Evolutionary conservation across 1,140 invertebrate species (phyloP).

Genomic region (Drosophila repletoides): DNA sequence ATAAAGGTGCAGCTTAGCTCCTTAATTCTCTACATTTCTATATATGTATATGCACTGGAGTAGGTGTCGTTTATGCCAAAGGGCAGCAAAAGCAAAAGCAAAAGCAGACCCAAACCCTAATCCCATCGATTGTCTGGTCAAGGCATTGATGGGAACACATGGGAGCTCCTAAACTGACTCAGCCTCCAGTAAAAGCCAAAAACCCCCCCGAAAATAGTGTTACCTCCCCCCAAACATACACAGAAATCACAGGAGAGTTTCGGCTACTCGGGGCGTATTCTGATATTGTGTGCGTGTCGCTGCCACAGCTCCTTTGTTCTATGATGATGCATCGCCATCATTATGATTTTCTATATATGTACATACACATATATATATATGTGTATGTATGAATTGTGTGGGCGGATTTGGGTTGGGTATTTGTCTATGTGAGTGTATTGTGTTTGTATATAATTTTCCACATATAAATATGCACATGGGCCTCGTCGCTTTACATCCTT

Average conservation of each 20-base stretch:
- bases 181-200: no score
- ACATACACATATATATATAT: neutral
- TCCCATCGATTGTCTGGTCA: conserved; percentile 38
- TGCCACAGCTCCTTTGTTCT: conserved; percentile 61
- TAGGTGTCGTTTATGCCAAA: conserved; percentile 7
- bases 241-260: neutral
- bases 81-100: neutral
- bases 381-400: neutral
- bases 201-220: conserved; percentile 21
- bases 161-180: conserved; percentile 6
- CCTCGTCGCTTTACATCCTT: conserved; percentile 17
- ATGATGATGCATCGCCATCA: conserved; percentile 77
- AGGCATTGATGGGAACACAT: conserved; percentile 40
- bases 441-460: conserved; percentile 79
- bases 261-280: conserved; percentile 2
- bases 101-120: neutral
- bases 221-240: conserved; percentile 31
- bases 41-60: neutral
- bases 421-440: conserved; percentile 33
- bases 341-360: conserved; percentile 73
- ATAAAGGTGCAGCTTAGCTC: conserved; percentile 26
- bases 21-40: neutral
- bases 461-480: conserved; percentile 75
- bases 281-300: conserved; percentile 71
- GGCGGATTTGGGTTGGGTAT: neutral